Percentiles rank a stretch among this genome's conserved stretches.
phyloP scores from a whole-genome alignment of 2,888 invertebrate genomes.

The Lasioglossum vierecki region DNA sequence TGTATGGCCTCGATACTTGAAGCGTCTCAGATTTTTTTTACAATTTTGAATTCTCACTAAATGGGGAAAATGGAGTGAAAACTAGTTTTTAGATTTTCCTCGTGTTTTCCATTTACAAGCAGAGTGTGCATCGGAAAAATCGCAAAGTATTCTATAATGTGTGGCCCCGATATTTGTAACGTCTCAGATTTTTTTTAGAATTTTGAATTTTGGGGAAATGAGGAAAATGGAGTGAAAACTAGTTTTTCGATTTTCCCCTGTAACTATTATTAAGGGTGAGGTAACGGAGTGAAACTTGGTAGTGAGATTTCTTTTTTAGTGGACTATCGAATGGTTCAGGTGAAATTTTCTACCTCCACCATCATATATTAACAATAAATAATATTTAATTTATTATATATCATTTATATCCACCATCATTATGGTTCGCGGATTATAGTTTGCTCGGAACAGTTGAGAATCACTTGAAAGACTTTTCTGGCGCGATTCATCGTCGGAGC shows the following conservation, averaged over 20 bases:
- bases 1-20: no score
- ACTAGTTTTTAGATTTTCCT: no score
- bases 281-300: neutral
- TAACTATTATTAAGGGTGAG: no score
- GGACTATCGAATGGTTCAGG: neutral
- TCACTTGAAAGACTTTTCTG: slow-evolving; percentile 46
- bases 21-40: neutral
- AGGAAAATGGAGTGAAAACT: neutral
- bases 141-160: neutral
- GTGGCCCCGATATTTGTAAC: neutral
- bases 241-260: no score
- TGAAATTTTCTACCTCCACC: no score
- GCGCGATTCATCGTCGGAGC: slow-evolving; percentile 56
- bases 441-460: slow-evolving; percentile 41
- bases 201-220: neutral
- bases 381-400: no score
- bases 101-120: no score
- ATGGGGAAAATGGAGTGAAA: neutral
- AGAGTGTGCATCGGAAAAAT: neutral
- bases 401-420: no score
- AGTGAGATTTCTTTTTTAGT: neutral
- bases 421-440: neutral
- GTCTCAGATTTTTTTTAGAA: neutral
- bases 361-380: no score
- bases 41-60: neutral